Evolutionary conservation across 2,797 vertebrate genomes (phyloP), one percentile per base, ranked within the genome.

Genomic region (Enoplosus armatus): DNA sequence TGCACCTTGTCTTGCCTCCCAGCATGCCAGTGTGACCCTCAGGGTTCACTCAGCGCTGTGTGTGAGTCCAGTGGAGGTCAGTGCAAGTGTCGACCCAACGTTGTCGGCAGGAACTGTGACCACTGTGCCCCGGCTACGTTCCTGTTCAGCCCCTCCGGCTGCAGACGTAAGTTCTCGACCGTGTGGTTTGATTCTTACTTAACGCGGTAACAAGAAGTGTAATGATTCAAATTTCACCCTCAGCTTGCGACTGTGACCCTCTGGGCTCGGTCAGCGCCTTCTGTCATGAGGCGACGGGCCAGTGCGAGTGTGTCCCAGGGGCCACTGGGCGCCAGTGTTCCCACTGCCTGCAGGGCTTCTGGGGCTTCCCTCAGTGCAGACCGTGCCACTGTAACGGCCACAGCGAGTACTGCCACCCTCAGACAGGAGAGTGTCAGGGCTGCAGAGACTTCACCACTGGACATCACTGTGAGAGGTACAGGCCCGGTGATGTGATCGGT

Each of bases 301-400:
- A 97, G 93, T 99, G 98, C 41, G 90, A 89, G 45, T 99, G 98
- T 72, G 94, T 96, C 56, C 93, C 95, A 0, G 97, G 98, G 0
- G 96, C 96, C 59, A 94, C 95, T 0, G 93, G 96, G 6, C 96
- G 96, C 45, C 97, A 97, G 69, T 99, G 98, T 5, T 95, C 97
- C 87, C 95, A 90, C 69, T 99, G 98, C 89, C 91, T 97, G 74
- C 96, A 96, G 0, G 95, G 96, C 4, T 96, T 96, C 90, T 99
- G 98, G 98, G 98, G 98, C 70, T 99, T 99, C 89, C 98, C 98
- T 1, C 94, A 90, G 45, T 99, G 98, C 90, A 94, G 96, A 41
- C 92, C 90, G 14, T 99, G 98, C 88, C 96, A 97, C 20, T 99
- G 98, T 74, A 99, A 99, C 0, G 96, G 97, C 39, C 97, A 99